Percentiles rank a stretch among this genome's conserved stretches.
These are phyloP conservation scores for Magallana gigas DNA, from an alignment of 1,140 invertebrate species.

Conservation along the genomic window DNA sequence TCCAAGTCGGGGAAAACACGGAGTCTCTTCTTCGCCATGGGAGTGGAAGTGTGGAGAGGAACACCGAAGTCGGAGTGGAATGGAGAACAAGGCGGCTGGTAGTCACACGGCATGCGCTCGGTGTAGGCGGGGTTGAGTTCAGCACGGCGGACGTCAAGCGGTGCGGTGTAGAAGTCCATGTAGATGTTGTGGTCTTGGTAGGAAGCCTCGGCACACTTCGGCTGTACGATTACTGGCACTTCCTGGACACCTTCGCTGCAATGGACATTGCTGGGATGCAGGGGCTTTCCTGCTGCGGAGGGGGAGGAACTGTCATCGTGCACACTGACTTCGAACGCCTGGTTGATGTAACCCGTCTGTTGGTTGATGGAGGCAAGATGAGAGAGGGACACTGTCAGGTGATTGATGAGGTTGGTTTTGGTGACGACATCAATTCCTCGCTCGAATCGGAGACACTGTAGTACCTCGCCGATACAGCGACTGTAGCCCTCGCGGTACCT, in stretches of 20 bases:
- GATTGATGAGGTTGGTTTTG: constrained; percentile 21
- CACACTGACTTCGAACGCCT: not conserved
- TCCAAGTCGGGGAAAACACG: not conserved
- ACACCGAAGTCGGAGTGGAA: not conserved
- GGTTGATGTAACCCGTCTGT: not conserved
- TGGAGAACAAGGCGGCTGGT: not conserved
- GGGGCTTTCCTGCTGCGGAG: not conserved
- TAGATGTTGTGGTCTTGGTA: constrained; percentile 3
- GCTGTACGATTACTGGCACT: not conserved
- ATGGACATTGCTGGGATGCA: not conserved
- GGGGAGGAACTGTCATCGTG: not conserved
- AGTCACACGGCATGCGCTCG: not conserved
- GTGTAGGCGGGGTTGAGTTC: not conserved
- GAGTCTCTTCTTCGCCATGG: not conserved
- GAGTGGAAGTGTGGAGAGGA: constrained; percentile 19
- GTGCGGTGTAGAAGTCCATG: constrained; percentile 17
- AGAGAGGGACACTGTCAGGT: not conserved
- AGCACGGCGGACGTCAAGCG: not conserved
- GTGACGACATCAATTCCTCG: not conserved
- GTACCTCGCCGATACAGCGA: not conserved
- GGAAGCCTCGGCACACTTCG: not conserved
- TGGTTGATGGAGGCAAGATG: not conserved
- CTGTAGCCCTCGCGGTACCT: not conserved
- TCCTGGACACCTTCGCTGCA: constrained; percentile 1
- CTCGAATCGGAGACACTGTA: not conserved